Evolutionary conservation across 2,888 invertebrate genomes (phyloP).

Genomic region (Falcaria lacertinaria): DNA sequence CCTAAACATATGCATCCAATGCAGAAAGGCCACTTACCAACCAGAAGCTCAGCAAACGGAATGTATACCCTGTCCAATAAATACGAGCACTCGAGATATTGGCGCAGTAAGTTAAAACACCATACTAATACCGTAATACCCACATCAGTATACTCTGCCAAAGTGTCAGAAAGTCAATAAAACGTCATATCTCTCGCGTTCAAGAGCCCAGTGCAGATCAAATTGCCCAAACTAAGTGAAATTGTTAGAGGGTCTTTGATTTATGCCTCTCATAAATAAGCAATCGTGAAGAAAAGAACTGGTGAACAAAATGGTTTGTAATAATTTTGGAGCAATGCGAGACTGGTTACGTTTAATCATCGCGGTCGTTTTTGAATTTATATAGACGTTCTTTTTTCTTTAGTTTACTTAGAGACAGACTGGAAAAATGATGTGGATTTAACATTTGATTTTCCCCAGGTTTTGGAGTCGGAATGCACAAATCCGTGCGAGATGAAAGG

Average conservation of each 20-base stretch:
- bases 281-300: conserved; percentile 2
- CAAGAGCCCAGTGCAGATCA: background rate
- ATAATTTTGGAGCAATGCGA: background rate
- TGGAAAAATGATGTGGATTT: conserved; percentile 8
- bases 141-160: conserved; percentile 1
- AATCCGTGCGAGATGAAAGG: conserved; percentile 94
- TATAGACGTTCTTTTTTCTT: too few species aligned
- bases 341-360: background rate
- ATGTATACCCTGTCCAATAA: conserved; percentile 93
- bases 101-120: conserved; percentile 84
- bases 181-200: conserved; percentile 1
- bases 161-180: conserved; percentile 3
- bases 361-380: background rate
- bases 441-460: conserved; percentile 62
- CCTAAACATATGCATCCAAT: conserved; percentile 90
- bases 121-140: background rate
- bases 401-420: background rate
- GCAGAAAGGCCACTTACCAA: conserved; percentile 94
- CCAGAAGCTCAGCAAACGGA: conserved; percentile 92
- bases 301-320: background rate
- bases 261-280: conserved; percentile 3
- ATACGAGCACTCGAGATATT: conserved; percentile 91
- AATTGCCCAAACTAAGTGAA: conserved; percentile 3
- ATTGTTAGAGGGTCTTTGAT: conserved; percentile 3
- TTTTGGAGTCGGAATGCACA: conserved; percentile 89